phyloP scores from a whole-genome alignment of 2,797 vertebrate genomes.

The Pseudochaenichthys georgianus region DNA sequence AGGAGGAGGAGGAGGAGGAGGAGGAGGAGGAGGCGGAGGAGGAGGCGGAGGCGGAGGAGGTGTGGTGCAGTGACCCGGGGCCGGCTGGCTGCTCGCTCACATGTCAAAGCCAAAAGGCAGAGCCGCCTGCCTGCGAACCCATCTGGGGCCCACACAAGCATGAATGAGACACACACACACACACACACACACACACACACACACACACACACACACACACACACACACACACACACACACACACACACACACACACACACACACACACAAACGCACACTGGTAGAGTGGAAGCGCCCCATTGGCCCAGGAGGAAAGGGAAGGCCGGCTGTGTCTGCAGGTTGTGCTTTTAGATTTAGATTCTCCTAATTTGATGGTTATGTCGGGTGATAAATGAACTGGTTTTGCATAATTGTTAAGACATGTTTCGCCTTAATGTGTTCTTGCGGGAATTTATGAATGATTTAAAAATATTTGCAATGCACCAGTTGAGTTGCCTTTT shows the following conservation, averaged over 20 bases:
- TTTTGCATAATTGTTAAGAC: neutral
- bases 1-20: no score
- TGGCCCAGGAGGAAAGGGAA: slow-evolving; percentile 55
- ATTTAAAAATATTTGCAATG: neutral
- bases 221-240: slow-evolving; percentile 29
- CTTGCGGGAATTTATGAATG: neutral
- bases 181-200: slow-evolving; percentile 30
- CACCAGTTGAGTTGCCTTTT: neutral
- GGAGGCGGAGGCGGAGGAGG: slow-evolving; percentile 36
- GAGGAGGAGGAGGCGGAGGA: no score
- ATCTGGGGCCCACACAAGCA: slow-evolving; percentile 66
- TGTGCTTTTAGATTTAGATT: neutral
- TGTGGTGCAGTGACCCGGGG: slow-evolving; percentile 62
- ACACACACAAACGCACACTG: slow-evolving; percentile 23
- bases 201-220: slow-evolving; percentile 30
- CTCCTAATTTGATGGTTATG: neutral
- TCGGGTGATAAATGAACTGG: neutral
- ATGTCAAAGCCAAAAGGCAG: slow-evolving; percentile 77
- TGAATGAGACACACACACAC: slow-evolving; percentile 23
- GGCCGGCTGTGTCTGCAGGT: slow-evolving; percentile 30
- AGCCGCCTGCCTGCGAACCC: slow-evolving; percentile 69
- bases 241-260: slow-evolving; percentile 32
- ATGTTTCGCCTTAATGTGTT: neutral
- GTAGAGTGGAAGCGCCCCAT: slow-evolving; percentile 48
- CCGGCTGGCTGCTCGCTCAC: slow-evolving; percentile 66